These are phyloP conservation scores for Noctua janthina DNA, from an alignment of 2,888 invertebrate genomes.

Conservation along the genomic window DNA sequence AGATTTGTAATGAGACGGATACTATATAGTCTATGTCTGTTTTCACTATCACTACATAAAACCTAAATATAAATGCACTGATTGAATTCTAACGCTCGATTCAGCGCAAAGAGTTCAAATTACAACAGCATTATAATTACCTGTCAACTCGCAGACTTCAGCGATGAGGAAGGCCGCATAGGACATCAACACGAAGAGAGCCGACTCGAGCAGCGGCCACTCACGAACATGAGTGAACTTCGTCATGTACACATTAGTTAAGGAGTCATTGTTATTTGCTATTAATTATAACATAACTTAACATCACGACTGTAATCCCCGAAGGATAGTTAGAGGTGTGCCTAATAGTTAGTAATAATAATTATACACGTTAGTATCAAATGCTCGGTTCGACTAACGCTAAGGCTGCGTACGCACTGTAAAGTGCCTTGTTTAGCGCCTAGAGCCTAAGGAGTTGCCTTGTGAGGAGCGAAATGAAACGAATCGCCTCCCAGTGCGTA, in stretches of 20 bases:
- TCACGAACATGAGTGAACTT: constrained; percentile 98
- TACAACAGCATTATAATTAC: constrained; percentile 82
- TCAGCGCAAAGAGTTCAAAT: background rate
- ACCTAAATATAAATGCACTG: background rate
- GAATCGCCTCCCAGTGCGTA: background rate
- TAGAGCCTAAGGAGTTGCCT: background rate
- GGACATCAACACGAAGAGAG: constrained; percentile 99
- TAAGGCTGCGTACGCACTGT: background rate
- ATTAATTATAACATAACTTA: background rate
- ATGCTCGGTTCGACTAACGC: background rate
- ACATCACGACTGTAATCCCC: background rate
- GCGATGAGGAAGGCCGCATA: constrained; percentile 99
- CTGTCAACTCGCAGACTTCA: constrained; percentile 98
- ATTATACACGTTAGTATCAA: background rate
- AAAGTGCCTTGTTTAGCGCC: background rate
- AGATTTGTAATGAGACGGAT: background rate
- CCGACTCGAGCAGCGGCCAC: constrained; percentile 98
- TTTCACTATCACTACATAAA: background rate
- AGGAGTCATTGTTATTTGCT: constrained; percentile 68
- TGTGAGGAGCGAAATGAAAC: background rate
- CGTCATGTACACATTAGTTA: constrained; percentile 92
- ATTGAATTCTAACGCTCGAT: background rate
- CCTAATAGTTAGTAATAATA: background rate
- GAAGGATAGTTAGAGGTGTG: background rate
- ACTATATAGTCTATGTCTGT: background rate